Evolutionary conservation across 1,140 invertebrate species (phyloP), one percentile per base, ranked within the genome.

Genomic region (Micrasema minimum): DNA sequence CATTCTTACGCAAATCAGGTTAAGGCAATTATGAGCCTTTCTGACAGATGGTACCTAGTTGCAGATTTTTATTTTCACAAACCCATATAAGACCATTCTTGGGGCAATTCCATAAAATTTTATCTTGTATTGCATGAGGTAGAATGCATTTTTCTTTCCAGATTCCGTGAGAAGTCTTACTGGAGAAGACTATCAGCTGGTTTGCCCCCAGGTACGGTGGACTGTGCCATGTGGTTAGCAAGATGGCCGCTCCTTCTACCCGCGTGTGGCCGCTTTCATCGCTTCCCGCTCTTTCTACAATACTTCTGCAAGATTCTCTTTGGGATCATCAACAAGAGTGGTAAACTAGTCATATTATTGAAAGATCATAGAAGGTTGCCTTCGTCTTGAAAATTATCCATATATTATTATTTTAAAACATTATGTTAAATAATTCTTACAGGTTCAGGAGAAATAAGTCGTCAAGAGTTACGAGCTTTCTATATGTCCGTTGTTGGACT

Each of bases 221-320:
- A 86, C 4, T 80, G 86, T 43, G 86, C 87, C 71, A 84, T 85
- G 12, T 92, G 90, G 90, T 75, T 91, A 43, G 84, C 86, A 31
- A 84, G 88, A 68, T 92, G 90, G 90, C 85, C 87, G 10, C 78
- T 85, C 14, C 75, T 89, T 18, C 79, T 91, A 1, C 79, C 79
- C 31, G 79, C 83, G 7, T 86, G 87, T 59, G 85, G 82, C 66
- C 84, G 84, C 67, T 84, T 90, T 57, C 79, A 84, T 4, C 87
- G 90, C 26, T 83, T 91, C 46, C 90, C 90, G 0, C 81, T 91
- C 2, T 92, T 90, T 84, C 79, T 92, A 9, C 90, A 91, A 77
- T 90, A 90, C 78, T 85, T 91, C 64, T 88, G 89, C 71, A 90
- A 90, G 81, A 88, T 91, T 70, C 78, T 92, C 38, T 92, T 91